Conservation (phyloP, 2,797 vertebrate genomes). For the Lophotriccus pileatus region DNA sequence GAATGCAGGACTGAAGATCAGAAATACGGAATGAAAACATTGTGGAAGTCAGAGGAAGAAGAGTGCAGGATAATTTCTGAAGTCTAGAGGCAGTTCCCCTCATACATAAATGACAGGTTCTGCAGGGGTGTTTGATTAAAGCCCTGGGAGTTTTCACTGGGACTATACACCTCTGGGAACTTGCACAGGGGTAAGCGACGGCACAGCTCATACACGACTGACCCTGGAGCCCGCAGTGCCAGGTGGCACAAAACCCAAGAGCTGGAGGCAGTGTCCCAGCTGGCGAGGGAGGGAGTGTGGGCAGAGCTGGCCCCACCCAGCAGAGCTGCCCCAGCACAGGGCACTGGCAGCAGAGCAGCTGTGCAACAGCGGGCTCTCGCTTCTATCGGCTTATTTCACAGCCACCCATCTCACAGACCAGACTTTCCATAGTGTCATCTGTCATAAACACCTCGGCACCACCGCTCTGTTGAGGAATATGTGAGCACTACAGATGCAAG, state of each 20-base stretch:
- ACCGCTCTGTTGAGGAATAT: background rate
- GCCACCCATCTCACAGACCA: background rate
- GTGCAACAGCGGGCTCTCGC: background rate
- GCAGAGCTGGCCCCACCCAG: background rate
- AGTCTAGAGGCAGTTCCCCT: background rate
- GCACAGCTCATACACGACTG: rapidly evolving
- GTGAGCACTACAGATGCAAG: background rate
- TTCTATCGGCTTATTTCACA: background rate
- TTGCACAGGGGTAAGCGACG: background rate
- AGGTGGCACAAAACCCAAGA: background rate
- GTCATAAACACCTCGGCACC: background rate
- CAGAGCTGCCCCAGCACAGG: background rate
- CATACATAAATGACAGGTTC: background rate
- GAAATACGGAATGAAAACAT: background rate
- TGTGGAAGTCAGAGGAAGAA: background rate
- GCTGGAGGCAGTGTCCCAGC: background rate
- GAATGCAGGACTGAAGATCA: background rate
- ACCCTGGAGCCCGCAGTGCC: background rate
- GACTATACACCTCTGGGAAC: background rate
- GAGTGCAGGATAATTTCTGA: background rate
- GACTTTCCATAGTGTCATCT: background rate
- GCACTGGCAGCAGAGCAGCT: background rate
- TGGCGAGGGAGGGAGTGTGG: background rate
- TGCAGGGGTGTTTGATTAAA: background rate
- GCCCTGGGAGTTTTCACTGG: background rate